Evolutionary conservation across 2,113 vertebrate species (phyloP), one percentile per base, ranked within the genome.

Genomic region (Ptyas mucosa): DNA sequence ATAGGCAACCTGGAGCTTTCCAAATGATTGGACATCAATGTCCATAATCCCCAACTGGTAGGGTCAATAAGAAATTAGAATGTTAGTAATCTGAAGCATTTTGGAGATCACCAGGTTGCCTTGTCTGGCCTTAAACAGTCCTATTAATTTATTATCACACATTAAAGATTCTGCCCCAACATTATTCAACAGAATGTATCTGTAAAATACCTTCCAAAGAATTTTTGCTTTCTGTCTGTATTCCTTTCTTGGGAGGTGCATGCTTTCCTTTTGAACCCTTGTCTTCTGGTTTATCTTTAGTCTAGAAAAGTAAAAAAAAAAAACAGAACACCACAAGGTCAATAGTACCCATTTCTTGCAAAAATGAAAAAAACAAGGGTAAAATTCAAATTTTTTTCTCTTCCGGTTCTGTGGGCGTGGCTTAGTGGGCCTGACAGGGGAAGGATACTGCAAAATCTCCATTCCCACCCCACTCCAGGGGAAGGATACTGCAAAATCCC

Each of bases 261-360:
- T 96, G 96, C 94, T 98, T 97, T 20, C 96, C 96, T 91, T 97
- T 98, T 87, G 95, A 94, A 91, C 94, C 97, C 52, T 96, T 97
- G 89, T 97, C 98, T 90, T 98, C 98, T 29, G 95, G 95, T 91
- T 96, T 97, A 93, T 98, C 98, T 96, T 98, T 98, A 94, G 97
- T 97, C 97, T 98, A 95, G 96, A 96, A 96, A 93, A 96, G 96
- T 92, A 54, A 3, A 15, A 18, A 15, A 54, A 6, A 18, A 21
- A 18, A 57, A 53, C 88, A 39, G 0, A 18, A 5, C 29, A 49
- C 69, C 34, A 21, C 8, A 81, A 39, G 8, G 34, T 81, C 75
- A 39, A 9, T 39, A 8, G 8, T 81, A 43, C 34, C 1, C 75
- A 18, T 43, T 81, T 8, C 75, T 81, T 81, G 18, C 34, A 21